A percentile compares a stretch with the other conserved stretches of the same genome.
Evolutionary conservation across 2,113 vertebrate genomes (phyloP).

Genomic region (Melanerpes formicivorus): DNA sequence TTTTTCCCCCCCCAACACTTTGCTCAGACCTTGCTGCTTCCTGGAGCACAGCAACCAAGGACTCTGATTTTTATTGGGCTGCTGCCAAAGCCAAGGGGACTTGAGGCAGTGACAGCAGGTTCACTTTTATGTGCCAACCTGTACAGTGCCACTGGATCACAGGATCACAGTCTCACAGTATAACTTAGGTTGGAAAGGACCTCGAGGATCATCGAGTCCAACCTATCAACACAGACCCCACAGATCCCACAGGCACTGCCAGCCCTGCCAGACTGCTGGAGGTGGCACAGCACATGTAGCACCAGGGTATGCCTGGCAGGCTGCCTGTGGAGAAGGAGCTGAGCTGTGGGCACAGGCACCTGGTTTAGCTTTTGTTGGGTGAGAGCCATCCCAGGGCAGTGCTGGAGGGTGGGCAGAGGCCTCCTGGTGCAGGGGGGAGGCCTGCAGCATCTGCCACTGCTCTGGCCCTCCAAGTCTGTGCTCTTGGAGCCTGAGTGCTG

Average conservation of each 20-base stretch:
- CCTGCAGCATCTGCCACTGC: not conserved
- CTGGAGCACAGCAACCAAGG: not conserved
- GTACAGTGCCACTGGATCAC: not conserved
- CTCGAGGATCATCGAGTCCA: too few species aligned
- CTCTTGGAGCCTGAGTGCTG: fast-evolving
- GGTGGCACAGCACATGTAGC: not conserved
- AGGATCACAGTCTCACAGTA: too few species aligned
- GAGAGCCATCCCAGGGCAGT: not conserved
- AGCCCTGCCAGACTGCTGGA: not conserved
- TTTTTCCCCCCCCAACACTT: not conserved
- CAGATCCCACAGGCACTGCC: not conserved
- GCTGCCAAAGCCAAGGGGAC: not conserved
- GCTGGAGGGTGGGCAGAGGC: not conserved
- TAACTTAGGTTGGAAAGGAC: too few species aligned
- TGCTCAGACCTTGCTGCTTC: constrained; percentile 17
- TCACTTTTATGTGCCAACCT: fast-evolving
- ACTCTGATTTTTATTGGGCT: not conserved
- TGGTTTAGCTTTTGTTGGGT: not conserved
- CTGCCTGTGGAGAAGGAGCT: not conserved
- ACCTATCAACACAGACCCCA: too few species aligned
- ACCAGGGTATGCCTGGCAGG: not conserved
- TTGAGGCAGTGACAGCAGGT: fast-evolving
- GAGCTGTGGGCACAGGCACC: not conserved
- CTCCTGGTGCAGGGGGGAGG: not conserved
- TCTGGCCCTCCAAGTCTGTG: not conserved